Conservation (phyloP, 2,888 invertebrate species). For the Leucophora obtusa region DNA sequence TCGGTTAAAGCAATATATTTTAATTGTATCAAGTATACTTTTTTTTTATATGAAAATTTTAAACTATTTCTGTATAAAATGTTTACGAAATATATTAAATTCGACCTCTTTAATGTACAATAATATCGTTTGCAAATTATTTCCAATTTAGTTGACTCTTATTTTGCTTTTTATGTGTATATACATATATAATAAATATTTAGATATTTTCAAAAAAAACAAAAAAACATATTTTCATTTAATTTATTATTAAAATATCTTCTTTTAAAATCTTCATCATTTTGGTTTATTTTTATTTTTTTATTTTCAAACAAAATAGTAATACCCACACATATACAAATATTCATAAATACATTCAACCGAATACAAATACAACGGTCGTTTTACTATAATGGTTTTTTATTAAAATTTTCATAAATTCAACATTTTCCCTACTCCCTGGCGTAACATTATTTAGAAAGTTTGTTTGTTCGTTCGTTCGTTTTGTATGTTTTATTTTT, state of each 20-base stretch:
- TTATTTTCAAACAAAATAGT: neutral
- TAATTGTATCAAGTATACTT: too few relatives aligned
- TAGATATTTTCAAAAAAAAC: too few relatives aligned
- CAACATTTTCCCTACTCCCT: slow-evolving; percentile 48
- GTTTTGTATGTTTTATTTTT: slow-evolving; percentile 27
- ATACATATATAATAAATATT: too few relatives aligned
- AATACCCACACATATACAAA: neutral
- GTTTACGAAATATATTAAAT: too few relatives aligned
- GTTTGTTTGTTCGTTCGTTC: slow-evolving; percentile 30
- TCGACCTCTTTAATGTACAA: too few relatives aligned
- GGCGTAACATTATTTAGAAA: slow-evolving; percentile 57
- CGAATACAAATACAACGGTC: slow-evolving; percentile 25
- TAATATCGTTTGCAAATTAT: too few relatives aligned
- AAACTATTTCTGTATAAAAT: too few relatives aligned
- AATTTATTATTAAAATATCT: slow-evolving; percentile 35
- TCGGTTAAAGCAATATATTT: too few relatives aligned
- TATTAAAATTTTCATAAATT: slow-evolving; percentile 61
- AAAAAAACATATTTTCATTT: neutral
- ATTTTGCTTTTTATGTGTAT: too few relatives aligned
- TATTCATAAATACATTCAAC: neutral
- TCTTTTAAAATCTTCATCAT: slow-evolving; percentile 20
- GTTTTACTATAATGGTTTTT: slow-evolving; percentile 60
- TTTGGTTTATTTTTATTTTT: neutral
- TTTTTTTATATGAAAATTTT: too few relatives aligned
- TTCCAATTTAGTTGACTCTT: too few relatives aligned